Evolutionary conservation across 2,888 invertebrate genomes (phyloP).

Genomic region (Rhingia campestris): DNA sequence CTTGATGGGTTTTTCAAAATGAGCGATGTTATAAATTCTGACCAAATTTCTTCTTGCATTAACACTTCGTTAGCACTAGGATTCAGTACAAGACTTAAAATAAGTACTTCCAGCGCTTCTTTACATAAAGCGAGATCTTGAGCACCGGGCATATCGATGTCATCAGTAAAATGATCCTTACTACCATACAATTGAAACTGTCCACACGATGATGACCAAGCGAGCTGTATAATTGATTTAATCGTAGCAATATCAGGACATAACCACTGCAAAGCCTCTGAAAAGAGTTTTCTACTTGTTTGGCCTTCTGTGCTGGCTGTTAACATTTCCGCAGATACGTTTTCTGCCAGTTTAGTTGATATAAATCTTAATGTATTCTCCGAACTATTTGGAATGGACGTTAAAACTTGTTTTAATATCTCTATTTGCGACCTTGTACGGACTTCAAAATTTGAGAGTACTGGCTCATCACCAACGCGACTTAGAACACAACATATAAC

Average conservation of each 20-base stretch:
- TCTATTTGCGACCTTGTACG: constrained; percentile 84
- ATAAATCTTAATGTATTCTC: constrained; percentile 93
- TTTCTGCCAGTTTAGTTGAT: constrained; percentile 91
- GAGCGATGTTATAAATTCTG: constrained; percentile 93
- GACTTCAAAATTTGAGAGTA: constrained; percentile 83
- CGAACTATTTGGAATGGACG: constrained; percentile 90
- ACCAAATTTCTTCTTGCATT: constrained; percentile 92
- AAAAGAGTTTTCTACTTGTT: constrained; percentile 83
- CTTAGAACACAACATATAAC: constrained; percentile 92
- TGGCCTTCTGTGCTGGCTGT: constrained; percentile 83
- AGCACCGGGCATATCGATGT: constrained; percentile 85
- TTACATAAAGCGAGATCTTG: constrained; percentile 90
- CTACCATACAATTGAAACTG: constrained; percentile 87
- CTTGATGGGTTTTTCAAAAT: constrained; percentile 92
- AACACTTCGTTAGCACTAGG: constrained; percentile 92
- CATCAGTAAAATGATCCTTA: constrained; percentile 83
- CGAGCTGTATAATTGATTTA: constrained; percentile 88
- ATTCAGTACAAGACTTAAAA: constrained; percentile 94
- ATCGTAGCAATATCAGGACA: constrained; percentile 89
- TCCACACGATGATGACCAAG: constrained; percentile 91
- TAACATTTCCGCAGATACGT: constrained; percentile 88
- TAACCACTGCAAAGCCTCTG: constrained; percentile 86
- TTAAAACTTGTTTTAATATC: constrained; percentile 91
- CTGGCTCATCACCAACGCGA: constrained; percentile 84
- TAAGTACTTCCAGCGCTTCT: constrained; percentile 96